Evolutionary conservation across 2,113 vertebrate genomes (phyloP), one percentile per base, ranked within the genome.

Genomic region (Lathamus discolor): DNA sequence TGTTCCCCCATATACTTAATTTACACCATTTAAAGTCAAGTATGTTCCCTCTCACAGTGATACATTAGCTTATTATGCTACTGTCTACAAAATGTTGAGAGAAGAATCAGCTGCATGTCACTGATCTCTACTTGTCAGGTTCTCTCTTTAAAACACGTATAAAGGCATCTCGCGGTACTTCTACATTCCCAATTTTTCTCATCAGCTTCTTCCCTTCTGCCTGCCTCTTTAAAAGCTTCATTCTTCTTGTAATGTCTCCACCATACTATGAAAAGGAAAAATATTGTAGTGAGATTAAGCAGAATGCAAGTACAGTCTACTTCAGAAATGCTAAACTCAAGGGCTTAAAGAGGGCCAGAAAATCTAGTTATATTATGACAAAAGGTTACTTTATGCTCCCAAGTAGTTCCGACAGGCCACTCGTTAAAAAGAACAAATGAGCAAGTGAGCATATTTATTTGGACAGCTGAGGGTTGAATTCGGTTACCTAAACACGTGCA

Each of bases 211-310:
- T 99, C 31, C 99, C 98, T 96, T 99, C 99, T 10, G 99, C 98
- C 95, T 99, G 99, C 89, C 97, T 99, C 98, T 98, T 99, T 91
- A 99, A 96, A 61, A 99, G 98, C 93, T 99, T 99, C 99, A 99
- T 99, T 98, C 98, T 99, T 69, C 99, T 98, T 35, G 99, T 99
- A 84, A 99, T 99, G 95, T 99, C 99, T 23, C 99, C 99, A 83
- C 99, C 99, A 37, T 99, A 99, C 99, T 99, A 83, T n/a, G 46
- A 46, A 67, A 79, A 92, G 22, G 31, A 89, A 68, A 78, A 37
- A 18, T 12, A 49, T 9, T 51, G 82, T 72, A 20, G 25, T 63
- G 41, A 68, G 25, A 13, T n/a, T 44, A 44, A 93, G 82, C 13
- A n/a, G 13, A n/a, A 33, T 79, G 29, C 29, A 89, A 18, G 31